phyloP scores from a whole-genome alignment of 2,888 invertebrate genomes.

The Hirtodrosophila trivittata region DNA sequence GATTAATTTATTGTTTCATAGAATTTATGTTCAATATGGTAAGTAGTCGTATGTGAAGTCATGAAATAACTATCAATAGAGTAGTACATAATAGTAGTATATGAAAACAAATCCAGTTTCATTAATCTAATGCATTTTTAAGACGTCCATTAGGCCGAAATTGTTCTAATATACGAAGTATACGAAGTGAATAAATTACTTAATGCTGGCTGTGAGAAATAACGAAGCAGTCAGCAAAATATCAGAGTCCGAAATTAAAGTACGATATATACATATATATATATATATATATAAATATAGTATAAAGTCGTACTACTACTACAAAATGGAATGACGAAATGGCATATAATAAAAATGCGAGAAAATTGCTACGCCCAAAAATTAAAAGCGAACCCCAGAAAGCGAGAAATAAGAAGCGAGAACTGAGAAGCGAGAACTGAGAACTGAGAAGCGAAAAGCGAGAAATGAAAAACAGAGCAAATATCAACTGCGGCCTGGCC shows the following conservation, averaged over 20 bases:
- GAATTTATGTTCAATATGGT: conserved; percentile 18
- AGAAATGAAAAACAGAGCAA: conserved; percentile 36
- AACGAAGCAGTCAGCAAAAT: conserved; percentile 46
- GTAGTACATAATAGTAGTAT: background rate
- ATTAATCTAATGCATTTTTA: conserved; percentile 66
- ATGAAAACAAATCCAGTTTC: conserved; percentile 53
- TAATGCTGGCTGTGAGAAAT: conserved; percentile 47
- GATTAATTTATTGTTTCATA: too few species aligned
- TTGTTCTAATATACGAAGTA: conserved; percentile 47
- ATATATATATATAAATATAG: conserved; percentile 1
- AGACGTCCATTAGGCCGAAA: conserved; percentile 54
- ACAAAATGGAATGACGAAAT: conserved; percentile 52
- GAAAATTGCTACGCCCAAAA: conserved; percentile 69
- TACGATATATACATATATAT: conserved; percentile 35
- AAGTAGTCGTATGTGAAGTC: conserved; percentile 16
- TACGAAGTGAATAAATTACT: conserved; percentile 55
- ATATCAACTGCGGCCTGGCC: conserved; percentile 47
- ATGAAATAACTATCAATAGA: background rate
- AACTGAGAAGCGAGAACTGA: background rate
- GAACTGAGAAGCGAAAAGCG: conserved; percentile 13
- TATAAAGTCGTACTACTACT: conserved; percentile 14
- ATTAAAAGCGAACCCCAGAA: conserved; percentile 51
- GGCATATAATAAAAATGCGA: conserved; percentile 66
- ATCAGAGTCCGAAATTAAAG: conserved; percentile 60
- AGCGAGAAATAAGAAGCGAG: conserved; percentile 12